Base-by-base conservation (phyloP, 2,797 vertebrate genomes). In the Sebastes cheni region DNA sequence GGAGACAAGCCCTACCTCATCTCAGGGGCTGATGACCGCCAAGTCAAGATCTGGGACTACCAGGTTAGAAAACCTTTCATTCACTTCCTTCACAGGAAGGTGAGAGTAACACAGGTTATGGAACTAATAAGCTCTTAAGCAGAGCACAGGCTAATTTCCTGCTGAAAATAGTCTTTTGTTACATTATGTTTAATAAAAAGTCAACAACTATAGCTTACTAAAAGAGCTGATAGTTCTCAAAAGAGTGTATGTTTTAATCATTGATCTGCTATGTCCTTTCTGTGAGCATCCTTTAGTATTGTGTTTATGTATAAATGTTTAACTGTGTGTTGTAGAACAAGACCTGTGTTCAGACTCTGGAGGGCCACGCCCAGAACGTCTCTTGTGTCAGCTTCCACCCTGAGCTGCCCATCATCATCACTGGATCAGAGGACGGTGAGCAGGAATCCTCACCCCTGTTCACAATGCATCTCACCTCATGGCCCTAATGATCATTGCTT, bases 41-140 rank as follows among this genome's bases (percentile, higher is more conserved):
- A 99, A 79, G 98, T 99, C 81, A 99, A 99, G 92, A 99, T 99
- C 93, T 99, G 98, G 98, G 98, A 99, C 90, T 99, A 99, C 85
- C 98, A 99, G 97, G 98, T 99, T 77, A 79, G 78, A 72, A 29
- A 64, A 52, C 1, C 1, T 72, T 52, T 68, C 7, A 20, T 58
- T 66, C 8, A 25, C 14, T 39, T 62, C 4, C 23, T 56, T 75
- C 9, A 25, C 0, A 3, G 30, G 5, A 70, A 32, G 6, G 9
- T 75, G 32, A 42, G n/a, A 54, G n/a, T 25, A 36, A 18, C 4
- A 55, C 4, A 18, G 5, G 46, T 11, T 9, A 10, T 67, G 18
- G 23, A 66, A 30, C 2, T 39, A 10, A 59, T 39, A 20, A 50
- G 2, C 14, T 36, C 27, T 74, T 18, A 32, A 22, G 16, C 4